Conservation (phyloP, 2,888 invertebrate species). For the Drosophila planitibia region DNA sequence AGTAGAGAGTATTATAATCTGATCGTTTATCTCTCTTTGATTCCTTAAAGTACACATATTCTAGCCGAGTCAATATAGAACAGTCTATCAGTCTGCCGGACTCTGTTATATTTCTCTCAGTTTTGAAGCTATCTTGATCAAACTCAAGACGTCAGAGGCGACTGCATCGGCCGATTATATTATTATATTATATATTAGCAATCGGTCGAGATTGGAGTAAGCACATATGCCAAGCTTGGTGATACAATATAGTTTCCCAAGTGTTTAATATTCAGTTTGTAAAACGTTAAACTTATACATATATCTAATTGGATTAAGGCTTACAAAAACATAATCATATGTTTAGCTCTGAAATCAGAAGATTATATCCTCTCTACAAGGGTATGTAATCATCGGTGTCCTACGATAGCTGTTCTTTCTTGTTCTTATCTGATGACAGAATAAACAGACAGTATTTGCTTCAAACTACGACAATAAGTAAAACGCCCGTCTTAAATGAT, state of each 20-base stretch:
- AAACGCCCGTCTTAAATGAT: not conserved
- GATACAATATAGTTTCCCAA: not conserved
- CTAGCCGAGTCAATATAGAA: not conserved
- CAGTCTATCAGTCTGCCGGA: no score
- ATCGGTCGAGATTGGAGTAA: not conserved
- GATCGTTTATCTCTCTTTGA: not conserved
- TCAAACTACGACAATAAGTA: not conserved
- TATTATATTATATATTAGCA: not conserved
- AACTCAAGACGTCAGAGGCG: not conserved
- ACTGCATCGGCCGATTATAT: not conserved
- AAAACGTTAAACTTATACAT: not conserved
- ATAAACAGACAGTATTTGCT: not conserved
- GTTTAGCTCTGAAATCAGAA: not conserved
- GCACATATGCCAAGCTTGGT: no score
- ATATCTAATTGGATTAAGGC: not conserved
- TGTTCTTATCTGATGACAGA: not conserved
- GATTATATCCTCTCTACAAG: not conserved
- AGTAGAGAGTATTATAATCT: not conserved
- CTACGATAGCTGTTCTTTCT: not conserved
- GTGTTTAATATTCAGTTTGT: not conserved
- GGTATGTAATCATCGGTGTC: not conserved
- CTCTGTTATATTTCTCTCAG: not conserved
- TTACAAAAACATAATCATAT: not conserved
- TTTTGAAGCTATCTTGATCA: not conserved
- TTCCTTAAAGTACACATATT: not conserved